Evolutionary conservation across 2,797 vertebrate species (phyloP).

Genomic region (Chiroxiphia lanceolata): DNA sequence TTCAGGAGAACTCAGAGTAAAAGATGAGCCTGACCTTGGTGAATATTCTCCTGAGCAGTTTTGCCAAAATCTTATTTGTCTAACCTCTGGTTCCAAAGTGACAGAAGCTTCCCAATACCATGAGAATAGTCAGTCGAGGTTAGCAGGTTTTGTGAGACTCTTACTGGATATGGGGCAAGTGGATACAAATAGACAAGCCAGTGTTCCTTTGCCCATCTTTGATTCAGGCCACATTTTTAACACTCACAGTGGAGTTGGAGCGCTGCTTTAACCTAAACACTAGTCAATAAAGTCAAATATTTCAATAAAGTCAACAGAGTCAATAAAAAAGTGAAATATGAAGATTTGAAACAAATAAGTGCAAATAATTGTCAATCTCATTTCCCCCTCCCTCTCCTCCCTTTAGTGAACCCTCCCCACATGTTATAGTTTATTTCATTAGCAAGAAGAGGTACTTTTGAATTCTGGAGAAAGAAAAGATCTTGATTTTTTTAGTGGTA

Average conservation of each 20-base stretch:
- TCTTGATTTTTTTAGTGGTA: background rate
- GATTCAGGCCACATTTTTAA: background rate
- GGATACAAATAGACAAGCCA: background rate
- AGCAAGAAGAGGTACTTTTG: background rate
- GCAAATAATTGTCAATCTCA: background rate
- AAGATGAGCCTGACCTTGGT: background rate
- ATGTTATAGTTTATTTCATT: background rate
- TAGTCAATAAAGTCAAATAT: background rate
- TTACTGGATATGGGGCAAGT: background rate
- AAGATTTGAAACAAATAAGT: background rate
- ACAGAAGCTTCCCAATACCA: background rate
- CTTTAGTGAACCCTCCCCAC: background rate
- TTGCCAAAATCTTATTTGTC: background rate
- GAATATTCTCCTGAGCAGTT: background rate
- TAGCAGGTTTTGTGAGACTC: background rate
- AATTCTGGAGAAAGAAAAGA: background rate
- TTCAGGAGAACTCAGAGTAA: background rate
- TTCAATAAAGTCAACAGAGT: background rate
- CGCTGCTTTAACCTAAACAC: background rate
- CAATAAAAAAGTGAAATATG: background rate
- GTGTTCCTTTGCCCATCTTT: background rate
- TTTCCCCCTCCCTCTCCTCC: background rate
- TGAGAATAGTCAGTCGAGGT: background rate
- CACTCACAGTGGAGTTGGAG: background rate
- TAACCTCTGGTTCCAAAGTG: background rate